A percentile compares a stretch with the other conserved stretches of the same genome.
Conservation (phyloP, 2,888 invertebrate genomes). For the Scotopteryx bipunctaria region DNA sequence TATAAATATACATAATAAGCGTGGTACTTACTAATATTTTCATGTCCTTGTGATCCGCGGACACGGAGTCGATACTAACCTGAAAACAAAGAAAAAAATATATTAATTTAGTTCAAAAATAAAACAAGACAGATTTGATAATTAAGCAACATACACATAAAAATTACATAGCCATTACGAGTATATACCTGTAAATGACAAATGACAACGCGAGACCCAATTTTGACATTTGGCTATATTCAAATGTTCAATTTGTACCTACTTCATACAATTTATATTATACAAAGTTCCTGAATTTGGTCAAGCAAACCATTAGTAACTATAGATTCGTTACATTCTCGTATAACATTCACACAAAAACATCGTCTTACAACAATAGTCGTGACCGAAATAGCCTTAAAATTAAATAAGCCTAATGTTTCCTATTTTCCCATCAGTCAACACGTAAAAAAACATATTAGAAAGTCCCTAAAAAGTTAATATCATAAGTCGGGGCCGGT, state of each 20-base stretch:
- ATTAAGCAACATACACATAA: no score
- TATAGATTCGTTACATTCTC: slow-evolving; percentile 17
- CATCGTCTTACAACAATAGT: slow-evolving; percentile 13
- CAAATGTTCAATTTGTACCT: no score
- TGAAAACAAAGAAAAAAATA: slow-evolving; percentile 48
- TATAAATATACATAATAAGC: slow-evolving; percentile 64
- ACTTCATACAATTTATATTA: no score
- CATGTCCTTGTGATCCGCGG: slow-evolving; percentile 80
- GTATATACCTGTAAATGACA: no score
- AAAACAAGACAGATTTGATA: no score
- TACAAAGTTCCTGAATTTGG: not conserved
- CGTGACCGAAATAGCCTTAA: slow-evolving; percentile 36
- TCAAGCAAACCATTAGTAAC: slow-evolving; percentile 17
- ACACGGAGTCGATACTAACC: slow-evolving; percentile 82
- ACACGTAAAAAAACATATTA: slow-evolving; percentile 69
- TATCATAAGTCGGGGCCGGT: slow-evolving; percentile 76
- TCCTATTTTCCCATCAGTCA: slow-evolving; percentile 59
- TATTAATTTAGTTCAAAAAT: not conserved
- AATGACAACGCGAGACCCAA: no score
- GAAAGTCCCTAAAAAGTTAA: slow-evolving; percentile 81
- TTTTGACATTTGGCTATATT: no score
- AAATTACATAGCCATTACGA: no score
- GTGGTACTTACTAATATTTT: slow-evolving; percentile 81
- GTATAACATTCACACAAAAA: slow-evolving; percentile 15
- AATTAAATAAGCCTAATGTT: slow-evolving; percentile 38